Percentiles rank a stretch among this genome's conserved stretches.
These are phyloP conservation scores for Hylaeus volcanicus DNA, from an alignment of 1,140 invertebrate genomes.

Conservation along the genomic window DNA sequence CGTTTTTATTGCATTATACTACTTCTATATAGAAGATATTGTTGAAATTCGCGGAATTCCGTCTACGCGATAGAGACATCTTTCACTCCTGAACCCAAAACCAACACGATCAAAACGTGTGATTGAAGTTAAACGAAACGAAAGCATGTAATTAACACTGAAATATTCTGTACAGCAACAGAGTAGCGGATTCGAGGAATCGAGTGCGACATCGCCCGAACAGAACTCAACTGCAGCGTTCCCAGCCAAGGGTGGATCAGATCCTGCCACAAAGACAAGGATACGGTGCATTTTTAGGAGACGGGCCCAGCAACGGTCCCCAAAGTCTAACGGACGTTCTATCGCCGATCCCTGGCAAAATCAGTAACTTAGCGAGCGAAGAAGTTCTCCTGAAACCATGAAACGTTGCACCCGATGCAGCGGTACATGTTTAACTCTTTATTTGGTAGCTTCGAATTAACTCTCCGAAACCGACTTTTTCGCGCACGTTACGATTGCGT, in stretches of 20 bases:
- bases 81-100: too few species aligned
- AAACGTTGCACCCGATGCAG: conserved; percentile 28
- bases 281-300: conserved; percentile 57
- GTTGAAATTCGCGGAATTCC: too few species aligned
- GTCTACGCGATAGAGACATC: too few species aligned
- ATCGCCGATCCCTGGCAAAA: conserved; percentile 62
- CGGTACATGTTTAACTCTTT: conserved; percentile 16
- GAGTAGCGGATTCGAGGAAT: conserved; percentile 25
- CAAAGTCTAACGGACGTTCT: conserved; percentile 61
- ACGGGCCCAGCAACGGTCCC: conserved; percentile 50
- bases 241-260: conserved; percentile 53
- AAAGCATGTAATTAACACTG: neutral
- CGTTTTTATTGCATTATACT: too few species aligned
- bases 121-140: too few species aligned
- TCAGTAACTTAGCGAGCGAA: conserved; percentile 70
- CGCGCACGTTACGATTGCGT: neutral
- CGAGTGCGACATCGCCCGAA: conserved; percentile 63
- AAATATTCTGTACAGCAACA: conserved; percentile 17
- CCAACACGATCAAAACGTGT: too few species aligned
- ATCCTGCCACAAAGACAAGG: conserved; percentile 48
- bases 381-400: conserved; percentile 72
- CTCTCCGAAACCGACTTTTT: neutral
- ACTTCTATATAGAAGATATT: too few species aligned
- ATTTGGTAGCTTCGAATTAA: conserved; percentile 1
- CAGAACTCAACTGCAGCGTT: conserved; percentile 41